Evolutionary conservation across 2,797 vertebrate species (phyloP).

Genomic region (Rostrhamus sociabilis): DNA sequence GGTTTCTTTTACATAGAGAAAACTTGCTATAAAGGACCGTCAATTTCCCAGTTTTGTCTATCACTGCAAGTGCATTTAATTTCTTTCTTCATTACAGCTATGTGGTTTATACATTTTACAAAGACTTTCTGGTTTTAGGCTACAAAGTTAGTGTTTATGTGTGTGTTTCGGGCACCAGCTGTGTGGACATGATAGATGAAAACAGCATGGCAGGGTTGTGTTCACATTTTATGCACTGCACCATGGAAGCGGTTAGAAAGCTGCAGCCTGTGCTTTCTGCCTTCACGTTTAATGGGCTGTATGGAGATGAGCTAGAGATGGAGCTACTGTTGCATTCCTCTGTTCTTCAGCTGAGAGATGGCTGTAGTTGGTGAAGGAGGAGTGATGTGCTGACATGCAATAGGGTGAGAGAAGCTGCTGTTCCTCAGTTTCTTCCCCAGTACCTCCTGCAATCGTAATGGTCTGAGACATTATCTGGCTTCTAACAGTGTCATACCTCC

Average conservation of each 20-base stretch:
- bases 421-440: neutral
- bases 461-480: neutral
- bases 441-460: fast-evolving
- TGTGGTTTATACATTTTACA: neutral
- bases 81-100: neutral
- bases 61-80: neutral
- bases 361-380: neutral
- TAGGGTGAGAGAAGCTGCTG: neutral
- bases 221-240: neutral
- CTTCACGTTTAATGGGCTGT: neutral
- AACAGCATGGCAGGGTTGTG: neutral
- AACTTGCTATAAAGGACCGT: neutral
- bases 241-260: neutral
- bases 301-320: neutral
- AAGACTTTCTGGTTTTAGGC: neutral
- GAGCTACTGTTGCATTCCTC: neutral
- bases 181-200: neutral
- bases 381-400: neutral
- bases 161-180: neutral
- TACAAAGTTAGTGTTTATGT: neutral
- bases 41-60: neutral
- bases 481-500: neutral
- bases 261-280: neutral
- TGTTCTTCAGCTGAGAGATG: neutral
- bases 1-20: neutral